phyloP scores from a whole-genome alignment of 2,113 vertebrate genomes.

The Myotis davidii region DNA sequence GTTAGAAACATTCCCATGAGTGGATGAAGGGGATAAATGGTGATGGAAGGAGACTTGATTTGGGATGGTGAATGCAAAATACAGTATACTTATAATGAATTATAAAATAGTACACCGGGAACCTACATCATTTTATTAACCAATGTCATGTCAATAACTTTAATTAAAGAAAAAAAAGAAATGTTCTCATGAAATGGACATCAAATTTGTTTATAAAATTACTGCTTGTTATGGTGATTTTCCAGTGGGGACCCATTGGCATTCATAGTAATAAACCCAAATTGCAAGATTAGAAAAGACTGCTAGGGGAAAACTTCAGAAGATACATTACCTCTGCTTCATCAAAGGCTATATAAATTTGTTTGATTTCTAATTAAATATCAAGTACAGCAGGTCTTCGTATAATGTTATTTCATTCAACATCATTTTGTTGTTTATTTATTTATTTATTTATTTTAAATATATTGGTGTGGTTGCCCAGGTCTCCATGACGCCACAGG shows the following conservation, averaged over 20 bases:
- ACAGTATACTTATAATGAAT: neutral
- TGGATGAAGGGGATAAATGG: neutral
- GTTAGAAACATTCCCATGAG: constrained; percentile 18
- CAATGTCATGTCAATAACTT: neutral
- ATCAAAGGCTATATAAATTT: neutral
- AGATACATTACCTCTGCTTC: neutral
- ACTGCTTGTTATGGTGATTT: neutral
- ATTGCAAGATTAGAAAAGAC: constrained; percentile 23
- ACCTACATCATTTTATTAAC: neutral
- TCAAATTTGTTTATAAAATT: neutral
- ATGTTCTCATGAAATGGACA: constrained; percentile 8
- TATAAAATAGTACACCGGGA: neutral
- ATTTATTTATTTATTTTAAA: too few species aligned
- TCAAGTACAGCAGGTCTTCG: neutral
- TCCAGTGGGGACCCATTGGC: neutral
- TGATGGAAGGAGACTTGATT: neutral
- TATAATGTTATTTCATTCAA: neutral
- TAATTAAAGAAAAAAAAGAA: neutral
- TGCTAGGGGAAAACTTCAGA: neutral
- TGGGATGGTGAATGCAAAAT: neutral
- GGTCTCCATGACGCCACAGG: too few species aligned
- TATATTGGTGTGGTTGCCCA: too few species aligned
- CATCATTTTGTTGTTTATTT: neutral
- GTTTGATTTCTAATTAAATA: constrained; percentile 44
- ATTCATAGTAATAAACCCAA: neutral